Evolutionary conservation across 1,140 invertebrate genomes (phyloP).

Genomic region (Coenobita brevimanus): DNA sequence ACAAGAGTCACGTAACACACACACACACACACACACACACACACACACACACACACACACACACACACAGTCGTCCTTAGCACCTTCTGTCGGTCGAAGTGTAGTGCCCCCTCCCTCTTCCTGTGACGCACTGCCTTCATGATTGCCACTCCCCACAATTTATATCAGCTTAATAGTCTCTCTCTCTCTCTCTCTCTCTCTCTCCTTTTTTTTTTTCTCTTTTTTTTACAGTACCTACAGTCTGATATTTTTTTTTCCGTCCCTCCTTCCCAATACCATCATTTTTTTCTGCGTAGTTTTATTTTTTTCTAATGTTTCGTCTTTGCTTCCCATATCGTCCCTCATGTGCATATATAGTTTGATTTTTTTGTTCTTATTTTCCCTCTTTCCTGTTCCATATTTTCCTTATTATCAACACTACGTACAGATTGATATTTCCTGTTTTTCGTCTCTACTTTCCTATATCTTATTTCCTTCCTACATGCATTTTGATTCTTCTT

Average conservation of each 20-base stretch:
- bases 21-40: conserved; percentile 1
- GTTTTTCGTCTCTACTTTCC: too few relatives aligned
- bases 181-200: not conserved
- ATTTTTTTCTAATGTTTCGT: not conserved
- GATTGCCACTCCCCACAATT: not conserved
- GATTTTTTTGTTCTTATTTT: not conserved
- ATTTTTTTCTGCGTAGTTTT: not conserved
- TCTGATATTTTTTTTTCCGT: not conserved
- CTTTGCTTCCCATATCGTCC: not conserved
- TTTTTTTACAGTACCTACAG: not conserved
- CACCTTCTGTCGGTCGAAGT: too few relatives aligned
- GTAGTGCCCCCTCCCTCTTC: too few relatives aligned
- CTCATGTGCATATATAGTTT: too few relatives aligned
- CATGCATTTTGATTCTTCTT: not conserved
- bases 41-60: not conserved
- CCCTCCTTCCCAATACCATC: not conserved
- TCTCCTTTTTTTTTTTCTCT: not conserved
- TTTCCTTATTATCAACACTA: not conserved
- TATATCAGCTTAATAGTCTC: too few relatives aligned
- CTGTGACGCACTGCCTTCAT: too few relatives aligned
- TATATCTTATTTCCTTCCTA: not conserved
- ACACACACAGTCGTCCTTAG: not conserved
- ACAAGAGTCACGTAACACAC: too few relatives aligned
- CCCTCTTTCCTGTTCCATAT: not conserved
- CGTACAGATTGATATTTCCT: not conserved